These are phyloP conservation scores for Odocoileus virginianus DNA, from an alignment of 2,113 vertebrate species.

Conservation along the genomic window DNA sequence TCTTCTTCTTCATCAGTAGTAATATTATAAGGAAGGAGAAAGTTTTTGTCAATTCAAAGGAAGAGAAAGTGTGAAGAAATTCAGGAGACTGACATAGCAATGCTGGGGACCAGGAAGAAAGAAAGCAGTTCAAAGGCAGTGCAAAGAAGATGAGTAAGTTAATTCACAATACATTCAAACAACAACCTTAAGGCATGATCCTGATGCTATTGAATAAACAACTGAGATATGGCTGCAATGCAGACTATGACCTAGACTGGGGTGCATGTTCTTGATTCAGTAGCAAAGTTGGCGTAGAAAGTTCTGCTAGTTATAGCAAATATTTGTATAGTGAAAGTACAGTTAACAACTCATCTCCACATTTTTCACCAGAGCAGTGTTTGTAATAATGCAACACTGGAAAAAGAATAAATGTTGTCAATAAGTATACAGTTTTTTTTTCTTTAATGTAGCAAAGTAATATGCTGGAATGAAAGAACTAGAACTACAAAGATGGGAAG, in stretches of 20 bases:
- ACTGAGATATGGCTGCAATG: accelerated
- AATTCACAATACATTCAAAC: background rate
- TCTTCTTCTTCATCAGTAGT: background rate
- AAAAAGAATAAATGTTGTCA: background rate
- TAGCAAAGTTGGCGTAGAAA: background rate
- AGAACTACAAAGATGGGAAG: background rate
- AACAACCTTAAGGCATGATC: background rate
- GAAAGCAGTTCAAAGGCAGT: background rate
- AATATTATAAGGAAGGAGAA: background rate
- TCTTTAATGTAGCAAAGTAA: background rate
- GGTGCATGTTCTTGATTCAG: background rate
- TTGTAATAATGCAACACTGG: background rate
- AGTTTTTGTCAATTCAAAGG: background rate
- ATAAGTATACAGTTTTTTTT: background rate
- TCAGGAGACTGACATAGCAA: background rate
- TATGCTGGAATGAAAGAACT: background rate
- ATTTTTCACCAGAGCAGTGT: background rate
- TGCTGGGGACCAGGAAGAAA: background rate
- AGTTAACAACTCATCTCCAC: background rate
- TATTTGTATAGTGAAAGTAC: background rate
- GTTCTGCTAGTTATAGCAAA: background rate
- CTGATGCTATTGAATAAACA: background rate
- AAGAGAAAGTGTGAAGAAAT: background rate
- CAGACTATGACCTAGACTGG: background rate
- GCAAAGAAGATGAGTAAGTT: background rate